Evolutionary conservation across 2,113 vertebrate genomes (phyloP).

Genomic region (Xiphophorus maculatus): DNA sequence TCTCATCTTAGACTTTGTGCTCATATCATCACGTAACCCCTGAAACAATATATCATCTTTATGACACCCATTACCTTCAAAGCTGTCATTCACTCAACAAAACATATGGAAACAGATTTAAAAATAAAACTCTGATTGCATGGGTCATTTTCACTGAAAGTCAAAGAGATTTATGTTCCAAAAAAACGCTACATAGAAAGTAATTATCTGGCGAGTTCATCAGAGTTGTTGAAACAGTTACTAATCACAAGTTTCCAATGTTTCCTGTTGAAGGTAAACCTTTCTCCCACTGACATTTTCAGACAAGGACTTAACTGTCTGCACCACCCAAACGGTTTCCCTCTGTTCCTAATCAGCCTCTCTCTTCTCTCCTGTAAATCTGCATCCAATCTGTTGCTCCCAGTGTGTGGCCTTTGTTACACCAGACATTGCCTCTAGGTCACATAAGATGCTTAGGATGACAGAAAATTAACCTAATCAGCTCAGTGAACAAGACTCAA

Average conservation of each 20-base stretch:
- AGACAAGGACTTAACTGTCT: neutral
- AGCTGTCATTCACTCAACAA: neutral
- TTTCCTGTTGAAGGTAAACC: slow-evolving; percentile 14
- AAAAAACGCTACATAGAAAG: neutral
- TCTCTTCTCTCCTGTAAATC: slow-evolving; percentile 51
- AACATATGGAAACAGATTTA: neutral
- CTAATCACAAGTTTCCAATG: slow-evolving; percentile 15
- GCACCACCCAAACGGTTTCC: slow-evolving; percentile 55
- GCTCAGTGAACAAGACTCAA: slow-evolving; percentile 72
- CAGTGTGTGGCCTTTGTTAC: slow-evolving; percentile 17
- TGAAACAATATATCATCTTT: slow-evolving; percentile 5
- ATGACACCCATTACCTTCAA: neutral
- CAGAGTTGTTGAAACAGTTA: slow-evolving; percentile 11
- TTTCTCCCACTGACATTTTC: neutral
- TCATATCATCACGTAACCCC: neutral
- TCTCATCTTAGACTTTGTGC: neutral
- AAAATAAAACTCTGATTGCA: too few relatives aligned
- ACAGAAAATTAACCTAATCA: slow-evolving; percentile 68
- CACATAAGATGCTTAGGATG: slow-evolving; percentile 49
- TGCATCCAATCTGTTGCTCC: slow-evolving; percentile 64
- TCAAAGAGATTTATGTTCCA: neutral
- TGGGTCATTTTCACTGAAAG: neutral
- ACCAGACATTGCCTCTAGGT: slow-evolving; percentile 43
- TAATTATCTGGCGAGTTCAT: too few relatives aligned
- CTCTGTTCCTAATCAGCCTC: slow-evolving; percentile 19